Evolutionary conservation across 1,140 invertebrate genomes (phyloP).

Genomic region (Oreohelix idahoensis): DNA sequence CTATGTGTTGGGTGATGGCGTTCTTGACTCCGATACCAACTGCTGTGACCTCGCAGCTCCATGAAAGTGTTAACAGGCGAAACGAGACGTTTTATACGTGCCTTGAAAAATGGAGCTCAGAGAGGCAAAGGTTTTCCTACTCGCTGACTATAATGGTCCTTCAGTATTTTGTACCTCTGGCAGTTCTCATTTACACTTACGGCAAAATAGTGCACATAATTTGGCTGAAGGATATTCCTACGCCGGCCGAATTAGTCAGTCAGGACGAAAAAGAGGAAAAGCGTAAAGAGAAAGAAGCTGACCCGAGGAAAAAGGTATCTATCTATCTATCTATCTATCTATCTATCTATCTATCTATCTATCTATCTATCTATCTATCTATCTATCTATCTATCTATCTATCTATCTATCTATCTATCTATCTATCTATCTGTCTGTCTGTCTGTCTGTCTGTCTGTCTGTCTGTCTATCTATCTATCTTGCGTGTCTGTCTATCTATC

Average conservation of each 20-base stretch:
- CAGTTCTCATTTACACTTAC: slow-evolving; percentile 89
- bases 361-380: too few relatives aligned
- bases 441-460: too few relatives aligned
- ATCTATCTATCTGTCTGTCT: too few relatives aligned
- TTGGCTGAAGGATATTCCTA: slow-evolving; percentile 87
- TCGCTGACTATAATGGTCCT: slow-evolving; percentile 84
- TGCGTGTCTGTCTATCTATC: too few relatives aligned
- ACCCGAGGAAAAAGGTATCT: slow-evolving; percentile 88
- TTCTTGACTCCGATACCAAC: slow-evolving; percentile 86
- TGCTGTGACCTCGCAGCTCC: slow-evolving; percentile 77
- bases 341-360: too few relatives aligned
- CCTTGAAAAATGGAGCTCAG: slow-evolving; percentile 61
- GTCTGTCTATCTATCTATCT: too few relatives aligned
- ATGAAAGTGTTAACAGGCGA: slow-evolving; percentile 9
- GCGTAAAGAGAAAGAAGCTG: slow-evolving; percentile 83
- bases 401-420: too few relatives aligned
- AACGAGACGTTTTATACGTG: slow-evolving; percentile 45
- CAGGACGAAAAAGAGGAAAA: slow-evolving; percentile 77
- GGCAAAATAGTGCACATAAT: slow-evolving; percentile 87
- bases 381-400: too few relatives aligned
- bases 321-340: background rate
- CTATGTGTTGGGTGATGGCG: slow-evolving; percentile 84
- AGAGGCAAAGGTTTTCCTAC: slow-evolving; percentile 80
- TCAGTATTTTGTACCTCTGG: slow-evolving; percentile 88
- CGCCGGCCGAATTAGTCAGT: slow-evolving; percentile 33